Evolutionary conservation across 2,888 invertebrate genomes (phyloP).

Genomic region (Clanis bilineata): DNA sequence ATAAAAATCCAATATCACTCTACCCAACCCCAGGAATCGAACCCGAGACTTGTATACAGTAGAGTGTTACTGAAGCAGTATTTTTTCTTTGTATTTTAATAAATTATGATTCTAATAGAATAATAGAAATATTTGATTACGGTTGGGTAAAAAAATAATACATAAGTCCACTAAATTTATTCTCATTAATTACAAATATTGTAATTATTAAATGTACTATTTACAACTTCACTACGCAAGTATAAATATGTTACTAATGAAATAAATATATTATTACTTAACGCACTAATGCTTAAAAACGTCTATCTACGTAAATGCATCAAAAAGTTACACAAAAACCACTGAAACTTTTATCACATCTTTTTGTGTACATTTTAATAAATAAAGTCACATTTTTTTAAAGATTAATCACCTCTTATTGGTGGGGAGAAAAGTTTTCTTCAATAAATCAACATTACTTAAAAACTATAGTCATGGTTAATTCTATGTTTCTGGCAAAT

Average conservation of each 20-base stretch:
- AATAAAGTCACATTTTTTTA: conserved; percentile 22
- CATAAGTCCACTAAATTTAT: conserved; percentile 49
- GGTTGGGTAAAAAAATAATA: background rate
- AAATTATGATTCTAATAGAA: no score
- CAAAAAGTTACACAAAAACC: conserved; percentile 63
- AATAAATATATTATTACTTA: conserved; percentile 69
- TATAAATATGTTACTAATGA: conserved; percentile 39
- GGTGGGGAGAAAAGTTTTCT: conserved; percentile 52
- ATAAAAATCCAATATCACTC: no score
- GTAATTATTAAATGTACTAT: conserved; percentile 73
- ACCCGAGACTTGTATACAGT: no score
- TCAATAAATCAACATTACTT: conserved; percentile 31
- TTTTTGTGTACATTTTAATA: conserved; percentile 64
- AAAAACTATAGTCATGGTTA: conserved; percentile 55
- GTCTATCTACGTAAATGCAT: conserved; percentile 67
- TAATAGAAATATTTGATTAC: background rate
- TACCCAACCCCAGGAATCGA: no score
- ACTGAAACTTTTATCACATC: conserved; percentile 72
- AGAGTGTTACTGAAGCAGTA: no score
- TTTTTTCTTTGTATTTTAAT: no score
- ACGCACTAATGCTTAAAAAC: conserved; percentile 47
- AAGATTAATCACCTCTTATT: conserved; percentile 40
- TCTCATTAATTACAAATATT: conserved; percentile 74
- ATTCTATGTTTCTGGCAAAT: conserved; percentile 59
- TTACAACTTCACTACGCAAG: conserved; percentile 55